Conservation (phyloP, 1,140 invertebrate species). For the Brachionus paranguensis region DNA sequence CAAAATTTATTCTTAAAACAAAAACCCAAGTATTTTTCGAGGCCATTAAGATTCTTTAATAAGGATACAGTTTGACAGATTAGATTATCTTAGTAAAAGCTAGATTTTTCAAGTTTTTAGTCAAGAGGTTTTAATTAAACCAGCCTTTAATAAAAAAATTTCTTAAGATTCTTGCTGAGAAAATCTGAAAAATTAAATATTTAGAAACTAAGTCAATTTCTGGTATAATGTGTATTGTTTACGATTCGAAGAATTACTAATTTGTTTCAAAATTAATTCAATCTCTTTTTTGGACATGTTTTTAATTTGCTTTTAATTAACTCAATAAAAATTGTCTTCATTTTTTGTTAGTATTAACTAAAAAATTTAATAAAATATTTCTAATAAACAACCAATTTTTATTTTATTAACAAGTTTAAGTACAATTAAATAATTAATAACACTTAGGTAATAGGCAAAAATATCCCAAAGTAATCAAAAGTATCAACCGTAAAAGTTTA, state of each 20-base stretch:
- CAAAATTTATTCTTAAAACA: not conserved
- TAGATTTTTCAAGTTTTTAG: not conserved
- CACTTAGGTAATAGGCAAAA: no score
- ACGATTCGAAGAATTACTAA: not conserved
- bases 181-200: not conserved
- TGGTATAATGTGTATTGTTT: not conserved
- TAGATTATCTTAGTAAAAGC: not conserved
- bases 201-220: not conserved
- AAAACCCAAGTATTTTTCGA: not conserved
- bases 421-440: no score
- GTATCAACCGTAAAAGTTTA: no score
- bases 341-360: no score
- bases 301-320: no score
- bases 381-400: no score
- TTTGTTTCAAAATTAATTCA: not conserved
- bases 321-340: no score
- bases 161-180: not conserved
- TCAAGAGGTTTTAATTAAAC: not conserved
- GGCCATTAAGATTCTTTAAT: not conserved
- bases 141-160: not conserved
- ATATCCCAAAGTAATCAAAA: no score
- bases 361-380: no score
- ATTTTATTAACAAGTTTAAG: no score
- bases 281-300: not conserved
- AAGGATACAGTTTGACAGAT: not conserved